Conservation (phyloP, 92 coral and sea anemone species). For the Heliopora coerulea region DNA sequence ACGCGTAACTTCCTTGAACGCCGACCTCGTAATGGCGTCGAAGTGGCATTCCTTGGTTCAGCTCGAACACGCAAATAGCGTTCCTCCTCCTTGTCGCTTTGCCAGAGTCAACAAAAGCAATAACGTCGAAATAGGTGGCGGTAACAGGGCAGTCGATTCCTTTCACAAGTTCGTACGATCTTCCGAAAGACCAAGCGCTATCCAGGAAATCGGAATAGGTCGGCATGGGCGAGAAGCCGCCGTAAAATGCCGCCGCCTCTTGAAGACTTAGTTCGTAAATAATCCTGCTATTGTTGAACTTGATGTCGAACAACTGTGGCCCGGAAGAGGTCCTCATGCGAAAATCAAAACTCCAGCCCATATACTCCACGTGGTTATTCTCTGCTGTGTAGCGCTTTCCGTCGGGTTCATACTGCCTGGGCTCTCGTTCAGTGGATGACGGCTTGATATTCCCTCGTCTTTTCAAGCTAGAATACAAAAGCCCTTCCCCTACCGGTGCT, state of each 20-base stretch:
- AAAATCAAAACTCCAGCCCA: slow-evolving; percentile 89
- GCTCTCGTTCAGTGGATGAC: slow-evolving; percentile 50
- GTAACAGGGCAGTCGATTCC: slow-evolving; percentile 89
- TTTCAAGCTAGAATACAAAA: slow-evolving; percentile 46
- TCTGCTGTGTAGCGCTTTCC: slow-evolving; percentile 73
- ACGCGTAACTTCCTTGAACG: slow-evolving; percentile 61
- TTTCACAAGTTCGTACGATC: slow-evolving; percentile 64
- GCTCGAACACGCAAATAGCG: slow-evolving; percentile 75
- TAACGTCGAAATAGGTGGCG: slow-evolving; percentile 65
- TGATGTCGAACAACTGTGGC: slow-evolving; percentile 65
- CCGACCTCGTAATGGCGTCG: slow-evolving; percentile 74
- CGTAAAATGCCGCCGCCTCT: slow-evolving; percentile 76
- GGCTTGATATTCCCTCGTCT: slow-evolving; percentile 68
- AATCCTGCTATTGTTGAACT: slow-evolving; percentile 59
- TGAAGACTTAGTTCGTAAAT: slow-evolving; percentile 73
- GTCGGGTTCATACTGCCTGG: slow-evolving; percentile 69
- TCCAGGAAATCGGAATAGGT: slow-evolving; percentile 65
- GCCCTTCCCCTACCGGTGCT: slow-evolving; percentile 32
- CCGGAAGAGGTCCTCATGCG: slow-evolving; percentile 68
- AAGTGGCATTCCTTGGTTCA: slow-evolving; percentile 64
- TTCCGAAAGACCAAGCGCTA: slow-evolving; percentile 62
- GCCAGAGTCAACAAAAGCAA: slow-evolving; percentile 49
- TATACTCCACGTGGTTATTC: slow-evolving; percentile 70
- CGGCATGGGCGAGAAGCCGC: slow-evolving; percentile 63
- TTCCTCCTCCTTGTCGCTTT: slow-evolving; percentile 55